Base-by-base conservation (phyloP, 2,797 vertebrate genomes). In the Megaceryle alcyon region DNA sequence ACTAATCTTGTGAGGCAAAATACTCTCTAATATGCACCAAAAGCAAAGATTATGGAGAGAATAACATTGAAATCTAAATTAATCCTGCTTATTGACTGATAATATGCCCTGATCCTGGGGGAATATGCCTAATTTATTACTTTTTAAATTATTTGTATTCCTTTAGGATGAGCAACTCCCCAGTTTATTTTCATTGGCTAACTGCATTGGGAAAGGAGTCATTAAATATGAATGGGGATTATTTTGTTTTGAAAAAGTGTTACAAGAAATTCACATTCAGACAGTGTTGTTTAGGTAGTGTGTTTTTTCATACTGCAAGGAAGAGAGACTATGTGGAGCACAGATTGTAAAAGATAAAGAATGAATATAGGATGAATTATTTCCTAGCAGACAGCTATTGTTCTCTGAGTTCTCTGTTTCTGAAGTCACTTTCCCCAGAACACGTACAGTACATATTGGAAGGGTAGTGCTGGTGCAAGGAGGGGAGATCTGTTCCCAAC, bases 21-120 rank as follows among this genome's bases (percentile, higher is more conserved):
- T 48, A 64, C 35, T 71, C 59, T 92, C 80, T 94, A 89, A 97
- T 75, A 68, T 95, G 80, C 57, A 96, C 92, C 75, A 93, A 82
- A 91, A 96, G 78, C 49, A 82, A 95, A 92, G 81, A 95, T 97
- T 96, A 88, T 49, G 69, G 81, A 82, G 85, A 93, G 43, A 54
- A 84, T 90, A 96, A 92, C 49, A 10, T 86, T 92, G 92, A 96
- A 96, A 92, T 90, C 92, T 96, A 96, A 96, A 95, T 95, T 96
- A 97, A 96, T 94, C 90, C 65, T 93, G 22, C 39, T 95, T 92
- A 95, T 95, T 95, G 82, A 37, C 86, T 92, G 93, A 96, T 97
- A 97, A 94, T 80, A 85, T 78, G 57, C 54, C 49, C 82, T 53
- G 53, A 37, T 84, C 90, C 78, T 86, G 56, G n/a, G 87, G 91